A percentile compares a stretch with the other conserved stretches of the same genome.
Evolutionary conservation across 2,797 vertebrate genomes (phyloP).

Genomic region (Chiroxiphia lanceolata): DNA sequence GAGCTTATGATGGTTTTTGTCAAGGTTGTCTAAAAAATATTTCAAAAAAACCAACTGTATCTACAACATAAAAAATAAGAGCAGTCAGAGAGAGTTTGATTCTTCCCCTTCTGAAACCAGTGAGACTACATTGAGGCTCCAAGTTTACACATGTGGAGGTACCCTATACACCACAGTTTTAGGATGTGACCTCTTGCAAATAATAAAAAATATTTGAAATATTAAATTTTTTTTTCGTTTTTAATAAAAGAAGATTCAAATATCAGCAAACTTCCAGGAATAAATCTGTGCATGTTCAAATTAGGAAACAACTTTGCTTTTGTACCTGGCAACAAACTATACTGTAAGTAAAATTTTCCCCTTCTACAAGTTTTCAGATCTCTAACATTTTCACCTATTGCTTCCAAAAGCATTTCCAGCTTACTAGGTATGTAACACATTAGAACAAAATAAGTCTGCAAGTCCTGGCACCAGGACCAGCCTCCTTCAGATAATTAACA

Average conservation of each 20-base stretch:
- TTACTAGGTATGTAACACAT: neutral
- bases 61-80: neutral
- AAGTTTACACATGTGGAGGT: neutral
- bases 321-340: neutral
- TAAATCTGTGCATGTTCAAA: neutral
- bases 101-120: neutral
- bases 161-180: neutral
- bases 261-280: neutral
- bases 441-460: neutral
- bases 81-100: neutral
- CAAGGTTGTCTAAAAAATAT: neutral
- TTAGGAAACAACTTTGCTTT: neutral
- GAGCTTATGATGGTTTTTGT: neutral
- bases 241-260: neutral
- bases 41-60: neutral
- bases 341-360: neutral
- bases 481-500: neutral
- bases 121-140: neutral
- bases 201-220: too few relatives aligned
- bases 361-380: neutral
- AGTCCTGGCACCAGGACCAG: neutral
- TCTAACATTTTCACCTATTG: neutral
- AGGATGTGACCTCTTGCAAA: neutral
- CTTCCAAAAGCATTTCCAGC: neutral
- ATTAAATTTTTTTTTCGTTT: neutral